A percentile compares a stretch with the other conserved stretches of the same genome.
phyloP scores from a whole-genome alignment of 2,797 vertebrate species.

The Paramormyrops hopkinsi region DNA sequence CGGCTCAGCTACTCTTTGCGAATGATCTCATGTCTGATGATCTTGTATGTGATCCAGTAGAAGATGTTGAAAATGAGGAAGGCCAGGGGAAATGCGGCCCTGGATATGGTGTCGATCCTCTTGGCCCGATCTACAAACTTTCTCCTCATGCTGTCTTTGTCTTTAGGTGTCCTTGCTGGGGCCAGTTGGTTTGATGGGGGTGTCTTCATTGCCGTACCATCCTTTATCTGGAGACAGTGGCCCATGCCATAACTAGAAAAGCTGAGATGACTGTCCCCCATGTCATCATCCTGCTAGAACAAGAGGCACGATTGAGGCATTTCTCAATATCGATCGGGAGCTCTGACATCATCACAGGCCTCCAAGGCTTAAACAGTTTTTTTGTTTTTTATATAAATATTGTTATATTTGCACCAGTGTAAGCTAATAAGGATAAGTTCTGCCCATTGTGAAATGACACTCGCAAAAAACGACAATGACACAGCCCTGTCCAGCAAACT shows the following conservation, averaged over 20 bases:
- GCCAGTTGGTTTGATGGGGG: constrained; percentile 59
- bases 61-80: constrained; percentile 99
- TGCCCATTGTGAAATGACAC: neutral
- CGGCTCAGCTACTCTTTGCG: constrained; percentile 69
- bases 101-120: constrained; percentile 94
- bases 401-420: neutral
- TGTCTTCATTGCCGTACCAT: constrained; percentile 77
- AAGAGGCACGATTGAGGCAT: neutral
- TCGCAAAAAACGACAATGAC: neutral
- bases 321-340: neutral
- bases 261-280: constrained; percentile 84
- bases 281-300: constrained; percentile 75
- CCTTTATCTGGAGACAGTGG: constrained; percentile 85
- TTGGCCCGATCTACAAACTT: constrained; percentile 97
- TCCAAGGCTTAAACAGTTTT: neutral
- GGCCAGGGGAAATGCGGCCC: constrained; percentile 90
- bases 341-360: neutral
- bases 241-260: constrained; percentile 87
- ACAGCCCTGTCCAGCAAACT: neutral
- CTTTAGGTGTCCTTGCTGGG: constrained; percentile 65
- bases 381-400: neutral
- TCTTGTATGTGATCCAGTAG: constrained; percentile 99
- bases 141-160: constrained; percentile 83
- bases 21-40: constrained; percentile 89
- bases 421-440: neutral